Evolutionary conservation across 2,888 invertebrate genomes (phyloP).

Genomic region (Drosophila austrosaltans): DNA sequence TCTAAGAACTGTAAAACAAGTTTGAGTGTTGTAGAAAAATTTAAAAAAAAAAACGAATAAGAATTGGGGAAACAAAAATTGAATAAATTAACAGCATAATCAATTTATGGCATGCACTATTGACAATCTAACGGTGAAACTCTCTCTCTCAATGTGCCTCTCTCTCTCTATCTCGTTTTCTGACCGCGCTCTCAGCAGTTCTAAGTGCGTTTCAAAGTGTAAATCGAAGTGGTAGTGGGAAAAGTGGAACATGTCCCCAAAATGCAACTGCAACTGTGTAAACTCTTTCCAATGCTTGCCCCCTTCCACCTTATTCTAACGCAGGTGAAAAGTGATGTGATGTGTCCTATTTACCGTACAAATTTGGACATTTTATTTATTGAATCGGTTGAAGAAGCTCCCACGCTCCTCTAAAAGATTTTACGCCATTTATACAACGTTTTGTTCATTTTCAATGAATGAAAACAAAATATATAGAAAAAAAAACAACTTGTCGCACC

Average conservation of each 20-base stretch:
- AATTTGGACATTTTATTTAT: slow-evolving; percentile 6
- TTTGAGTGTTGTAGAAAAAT: slow-evolving; percentile 47
- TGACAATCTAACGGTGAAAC: slow-evolving; percentile 55
- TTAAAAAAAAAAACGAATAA: slow-evolving; percentile 32
- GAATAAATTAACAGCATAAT: slow-evolving; percentile 72
- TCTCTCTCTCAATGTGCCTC: slow-evolving; percentile 16
- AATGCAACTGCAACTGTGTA: slow-evolving; percentile 30
- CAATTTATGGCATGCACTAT: slow-evolving; percentile 57
- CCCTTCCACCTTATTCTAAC: slow-evolving; percentile 35
- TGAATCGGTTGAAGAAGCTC: slow-evolving; percentile 47
- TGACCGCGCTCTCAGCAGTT: slow-evolving; percentile 19
- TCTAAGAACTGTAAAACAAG: slow-evolving; percentile 46
- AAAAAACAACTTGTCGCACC: slow-evolving; percentile 63
- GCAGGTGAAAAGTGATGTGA: slow-evolving; percentile 19
- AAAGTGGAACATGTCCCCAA: slow-evolving; percentile 70
- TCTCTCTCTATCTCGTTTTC: slow-evolving; percentile 11
- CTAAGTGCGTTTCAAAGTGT: slow-evolving; percentile 24
- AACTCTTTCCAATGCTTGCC: slow-evolving; percentile 31
- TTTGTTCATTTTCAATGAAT: slow-evolving; percentile 61
- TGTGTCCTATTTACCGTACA: slow-evolving; percentile 6
- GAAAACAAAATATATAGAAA: slow-evolving; percentile 25
- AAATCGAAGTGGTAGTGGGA: slow-evolving; percentile 56
- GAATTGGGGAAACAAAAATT: slow-evolving; percentile 41
- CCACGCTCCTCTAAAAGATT: slow-evolving; percentile 47
- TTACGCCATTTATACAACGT: slow-evolving; percentile 31